These are phyloP conservation scores for Melanogrammus aeglefinus DNA, from an alignment of 2,797 vertebrate species.

Conservation along the genomic window DNA sequence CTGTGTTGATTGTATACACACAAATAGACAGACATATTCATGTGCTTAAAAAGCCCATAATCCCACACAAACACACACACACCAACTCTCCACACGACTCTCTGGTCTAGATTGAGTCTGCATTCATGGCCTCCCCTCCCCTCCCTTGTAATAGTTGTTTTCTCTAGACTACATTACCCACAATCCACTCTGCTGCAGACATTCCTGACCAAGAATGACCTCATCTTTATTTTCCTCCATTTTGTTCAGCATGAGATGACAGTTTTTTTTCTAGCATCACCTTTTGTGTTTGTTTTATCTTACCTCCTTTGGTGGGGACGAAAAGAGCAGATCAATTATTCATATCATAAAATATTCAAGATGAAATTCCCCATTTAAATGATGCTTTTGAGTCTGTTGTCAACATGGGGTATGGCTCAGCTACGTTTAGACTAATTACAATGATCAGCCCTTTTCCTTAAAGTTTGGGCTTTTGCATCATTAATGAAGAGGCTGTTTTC, in stretches of 20 bases:
- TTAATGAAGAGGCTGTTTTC: neutral
- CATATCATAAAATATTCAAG: neutral
- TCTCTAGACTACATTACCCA: conserved; percentile 64
- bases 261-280: conserved; percentile 18
- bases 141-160: conserved; percentile 48
- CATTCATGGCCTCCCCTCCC: conserved; percentile 26
- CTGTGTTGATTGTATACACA: neutral
- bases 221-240: conserved; percentile 60
- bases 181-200: conserved; percentile 59
- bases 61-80: neutral
- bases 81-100: too few relatives aligned
- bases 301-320: neutral
- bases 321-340: conserved; percentile 19
- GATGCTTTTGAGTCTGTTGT: conserved; percentile 17
- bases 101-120: neutral
- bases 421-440: neutral
- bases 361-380: neutral
- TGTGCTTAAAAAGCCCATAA: neutral
- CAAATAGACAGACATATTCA: neutral
- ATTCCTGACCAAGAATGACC: conserved; percentile 53
- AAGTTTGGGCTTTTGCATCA: too few relatives aligned
- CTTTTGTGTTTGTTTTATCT: conserved; percentile 6
- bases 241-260: conserved; percentile 61
- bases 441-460: neutral
- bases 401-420: conserved; percentile 16